Conservation (phyloP, 2,113 vertebrate genomes). For the Gopherus evgoodei region DNA sequence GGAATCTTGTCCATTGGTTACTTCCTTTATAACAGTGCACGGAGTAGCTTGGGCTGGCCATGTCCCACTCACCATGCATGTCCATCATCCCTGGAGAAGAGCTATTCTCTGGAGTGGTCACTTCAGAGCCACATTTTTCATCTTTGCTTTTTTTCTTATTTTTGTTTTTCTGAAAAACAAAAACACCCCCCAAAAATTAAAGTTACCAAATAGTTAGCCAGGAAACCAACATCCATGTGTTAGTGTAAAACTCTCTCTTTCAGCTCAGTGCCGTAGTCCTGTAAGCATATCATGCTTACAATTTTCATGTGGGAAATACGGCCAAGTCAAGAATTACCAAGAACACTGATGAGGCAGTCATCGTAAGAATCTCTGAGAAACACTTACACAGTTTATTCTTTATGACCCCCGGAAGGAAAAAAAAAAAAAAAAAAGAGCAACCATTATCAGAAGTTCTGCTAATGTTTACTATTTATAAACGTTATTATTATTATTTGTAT, state of each 20-base stretch:
- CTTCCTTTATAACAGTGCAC: neutral
- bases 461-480: neutral
- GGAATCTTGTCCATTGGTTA: neutral
- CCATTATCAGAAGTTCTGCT: neutral
- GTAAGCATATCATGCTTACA: neutral
- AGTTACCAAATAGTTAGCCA: fast-evolving
- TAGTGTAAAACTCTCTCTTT: neutral
- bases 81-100: slow-evolving; percentile 99
- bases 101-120: slow-evolving; percentile 97
- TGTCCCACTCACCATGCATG: slow-evolving; percentile 89
- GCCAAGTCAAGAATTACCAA: neutral
- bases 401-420: neutral
- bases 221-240: neutral
- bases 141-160: slow-evolving; percentile 97
- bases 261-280: neutral
- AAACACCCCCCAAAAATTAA: neutral
- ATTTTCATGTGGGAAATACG: slow-evolving; percentile 2
- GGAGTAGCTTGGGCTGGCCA: neutral
- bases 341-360: neutral
- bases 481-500: neutral
- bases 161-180: slow-evolving; percentile 90
- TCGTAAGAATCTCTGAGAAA: neutral
- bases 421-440: neutral
- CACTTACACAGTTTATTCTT: neutral
- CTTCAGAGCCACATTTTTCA: slow-evolving; percentile 94